Evolutionary conservation across 2,888 invertebrate species (phyloP), one percentile per base, ranked within the genome.

Genomic region (Labia minor): DNA sequence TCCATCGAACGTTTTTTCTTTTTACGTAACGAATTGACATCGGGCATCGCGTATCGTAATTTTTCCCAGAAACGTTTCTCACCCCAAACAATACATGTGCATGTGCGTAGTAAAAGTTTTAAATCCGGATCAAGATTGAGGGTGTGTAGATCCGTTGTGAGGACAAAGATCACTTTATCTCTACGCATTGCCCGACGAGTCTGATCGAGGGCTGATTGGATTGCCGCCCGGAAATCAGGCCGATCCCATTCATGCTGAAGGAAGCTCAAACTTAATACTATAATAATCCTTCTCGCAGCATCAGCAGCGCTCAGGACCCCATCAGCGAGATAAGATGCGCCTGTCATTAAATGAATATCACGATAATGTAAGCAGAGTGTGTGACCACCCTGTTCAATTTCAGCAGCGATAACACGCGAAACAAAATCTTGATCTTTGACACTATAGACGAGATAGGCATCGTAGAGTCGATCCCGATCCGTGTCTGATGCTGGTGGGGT

Each of bases 391-490:
- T 87, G 88, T 77, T 92, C 91, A 70, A 92, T 77, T 74, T 89
- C 89, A 0, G 82, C 73, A 77, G 86, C 80, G 80, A 90, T 74
- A 81, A 86, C 77, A 81, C 87, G 78, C 79, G 85, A 77, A 77
- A 87, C 81, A 82, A 86, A 81, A 81, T 87, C 78, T 81, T 89
- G 82, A 74, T 92, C 92, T 72, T 88, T 84, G 72, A 86, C 85
- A 77, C 89, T 89, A 81, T 93, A 94, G 70, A 91, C 86, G 76
- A 94, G 85, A 80, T 93, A 94, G 68, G 91, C 92, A 77, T 94
- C 85, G 81, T 89, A 84, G 73, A 85, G 77, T 76, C 85, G 79
- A 79, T 84, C 78, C 77, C 78, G 68, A 65, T 69, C 71, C 19
- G 67, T 65, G 21, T 72, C 72, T 11, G 66, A 68, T 8, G 68